These are phyloP conservation scores for Varanus salvator DNA, from an alignment of 2,113 vertebrate species.

Conservation along the genomic window DNA sequence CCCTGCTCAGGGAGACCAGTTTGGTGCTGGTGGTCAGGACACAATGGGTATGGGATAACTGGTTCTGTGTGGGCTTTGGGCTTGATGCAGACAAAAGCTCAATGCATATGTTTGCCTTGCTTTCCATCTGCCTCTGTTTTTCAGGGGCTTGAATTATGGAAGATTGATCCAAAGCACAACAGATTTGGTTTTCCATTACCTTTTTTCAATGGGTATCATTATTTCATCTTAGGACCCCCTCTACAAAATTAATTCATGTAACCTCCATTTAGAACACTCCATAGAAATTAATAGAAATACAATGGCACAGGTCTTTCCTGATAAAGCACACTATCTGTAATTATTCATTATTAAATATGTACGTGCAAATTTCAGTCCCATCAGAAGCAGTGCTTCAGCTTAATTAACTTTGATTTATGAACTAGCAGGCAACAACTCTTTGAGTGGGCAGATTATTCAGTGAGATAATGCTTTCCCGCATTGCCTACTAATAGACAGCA, in stretches of 20 bases:
- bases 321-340: slow-evolving; percentile 49
- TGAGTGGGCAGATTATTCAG: slow-evolving; percentile 51
- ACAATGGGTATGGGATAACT: not conserved
- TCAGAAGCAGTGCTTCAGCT: slow-evolving; percentile 47
- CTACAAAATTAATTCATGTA: slow-evolving; percentile 33
- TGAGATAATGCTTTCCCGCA: slow-evolving; percentile 12
- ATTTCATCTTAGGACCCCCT: slow-evolving; percentile 28
- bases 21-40: not conserved
- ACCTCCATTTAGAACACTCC: slow-evolving; percentile 43
- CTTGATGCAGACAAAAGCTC: not conserved
- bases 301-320: slow-evolving; percentile 47
- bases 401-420: slow-evolving; percentile 72
- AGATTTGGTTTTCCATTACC: not conserved
- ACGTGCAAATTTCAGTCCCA: slow-evolving; percentile 59
- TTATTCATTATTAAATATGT: slow-evolving; percentile 63
- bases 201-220: slow-evolving; percentile 20
- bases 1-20: not conserved
- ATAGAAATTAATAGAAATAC: slow-evolving; percentile 54
- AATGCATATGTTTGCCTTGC: not conserved
- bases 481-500: slow-evolving; percentile 27
- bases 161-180: not conserved
- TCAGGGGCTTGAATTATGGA: not conserved
- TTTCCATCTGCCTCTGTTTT: no score
- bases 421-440: slow-evolving; percentile 45
- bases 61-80: not conserved